Percentiles rank a stretch among this genome's conserved stretches.
Evolutionary conservation across 2,113 vertebrate genomes (phyloP).

Genomic region (Callaeas wilsoni): DNA sequence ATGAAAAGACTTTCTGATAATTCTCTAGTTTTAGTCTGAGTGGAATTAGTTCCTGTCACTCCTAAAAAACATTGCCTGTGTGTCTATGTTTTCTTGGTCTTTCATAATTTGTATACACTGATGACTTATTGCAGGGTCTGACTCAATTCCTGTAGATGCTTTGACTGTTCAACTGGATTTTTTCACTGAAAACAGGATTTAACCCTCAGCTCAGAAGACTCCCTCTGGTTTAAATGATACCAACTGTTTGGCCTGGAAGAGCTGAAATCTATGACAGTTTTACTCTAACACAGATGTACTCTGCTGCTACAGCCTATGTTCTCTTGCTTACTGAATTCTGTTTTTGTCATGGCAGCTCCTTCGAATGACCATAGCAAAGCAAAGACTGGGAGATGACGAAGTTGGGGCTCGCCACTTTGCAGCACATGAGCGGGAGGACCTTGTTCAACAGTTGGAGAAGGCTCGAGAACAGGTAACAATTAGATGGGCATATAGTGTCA

Average conservation of each 20-base stretch:
- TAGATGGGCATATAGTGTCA: not conserved
- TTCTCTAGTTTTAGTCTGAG: not conserved
- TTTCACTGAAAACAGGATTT: not conserved
- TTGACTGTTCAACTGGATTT: not conserved
- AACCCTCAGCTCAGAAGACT: not conserved
- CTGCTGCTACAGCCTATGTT: not conserved
- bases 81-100: not conserved
- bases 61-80: not conserved
- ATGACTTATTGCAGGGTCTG: not conserved
- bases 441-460: slow-evolving; percentile 89
- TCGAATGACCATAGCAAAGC: slow-evolving; percentile 96
- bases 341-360: slow-evolving; percentile 78
- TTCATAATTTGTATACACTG: not conserved
- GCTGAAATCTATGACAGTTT: not conserved
- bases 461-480: slow-evolving; percentile 85
- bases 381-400: slow-evolving; percentile 93
- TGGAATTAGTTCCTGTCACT: not conserved
- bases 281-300: not conserved
- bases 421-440: slow-evolving; percentile 90
- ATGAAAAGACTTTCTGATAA: not conserved
- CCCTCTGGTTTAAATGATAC: not conserved
- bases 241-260: not conserved
- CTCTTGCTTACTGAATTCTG: not conserved
- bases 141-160: not conserved
- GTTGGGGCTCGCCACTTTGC: slow-evolving; percentile 90